phyloP scores from a whole-genome alignment of 1,140 invertebrate species.

The Chrysoperla carnea region DNA sequence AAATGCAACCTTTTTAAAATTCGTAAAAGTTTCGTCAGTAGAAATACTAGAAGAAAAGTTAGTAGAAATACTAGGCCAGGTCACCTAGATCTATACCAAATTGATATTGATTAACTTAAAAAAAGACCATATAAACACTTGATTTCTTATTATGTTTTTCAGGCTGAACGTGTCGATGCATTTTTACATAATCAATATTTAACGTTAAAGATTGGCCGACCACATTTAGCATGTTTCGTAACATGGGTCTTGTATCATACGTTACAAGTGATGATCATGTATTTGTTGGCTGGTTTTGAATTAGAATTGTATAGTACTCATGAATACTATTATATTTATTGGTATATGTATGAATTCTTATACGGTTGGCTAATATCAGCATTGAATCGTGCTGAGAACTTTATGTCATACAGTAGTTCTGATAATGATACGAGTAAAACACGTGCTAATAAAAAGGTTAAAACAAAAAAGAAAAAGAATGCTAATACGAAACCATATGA shows the following conservation, averaged over 20 bases:
- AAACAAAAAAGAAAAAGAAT: conserved; percentile 61
- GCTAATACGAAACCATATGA: conserved; percentile 54
- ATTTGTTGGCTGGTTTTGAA: conserved; percentile 85
- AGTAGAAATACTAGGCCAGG: too few species aligned
- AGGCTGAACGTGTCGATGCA: conserved; percentile 84
- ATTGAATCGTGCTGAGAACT: conserved; percentile 71
- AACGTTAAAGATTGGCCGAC: conserved; percentile 45
- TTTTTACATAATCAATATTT: conserved; percentile 54
- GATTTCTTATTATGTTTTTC: too few species aligned
- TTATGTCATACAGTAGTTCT: conserved; percentile 63
- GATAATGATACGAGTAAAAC: conserved; percentile 21
- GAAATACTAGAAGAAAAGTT: too few species aligned
- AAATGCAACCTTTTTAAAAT: too few species aligned
- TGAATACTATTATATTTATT: conserved; percentile 91
- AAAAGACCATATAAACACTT: too few species aligned
- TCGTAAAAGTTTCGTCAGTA: too few species aligned
- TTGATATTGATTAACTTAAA: too few species aligned
- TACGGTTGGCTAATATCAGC: conserved; percentile 88
- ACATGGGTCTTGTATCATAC: conserved; percentile 95
- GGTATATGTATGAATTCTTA: conserved; percentile 89
- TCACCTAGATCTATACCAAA: too few species aligned
- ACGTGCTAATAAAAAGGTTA: conserved; percentile 32
- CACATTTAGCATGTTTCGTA: conserved; percentile 75
- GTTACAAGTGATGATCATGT: conserved; percentile 90
- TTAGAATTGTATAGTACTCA: conserved; percentile 90